Base-by-base conservation (phyloP, 2,113 vertebrate genomes). In the Syngnathus floridae region DNA sequence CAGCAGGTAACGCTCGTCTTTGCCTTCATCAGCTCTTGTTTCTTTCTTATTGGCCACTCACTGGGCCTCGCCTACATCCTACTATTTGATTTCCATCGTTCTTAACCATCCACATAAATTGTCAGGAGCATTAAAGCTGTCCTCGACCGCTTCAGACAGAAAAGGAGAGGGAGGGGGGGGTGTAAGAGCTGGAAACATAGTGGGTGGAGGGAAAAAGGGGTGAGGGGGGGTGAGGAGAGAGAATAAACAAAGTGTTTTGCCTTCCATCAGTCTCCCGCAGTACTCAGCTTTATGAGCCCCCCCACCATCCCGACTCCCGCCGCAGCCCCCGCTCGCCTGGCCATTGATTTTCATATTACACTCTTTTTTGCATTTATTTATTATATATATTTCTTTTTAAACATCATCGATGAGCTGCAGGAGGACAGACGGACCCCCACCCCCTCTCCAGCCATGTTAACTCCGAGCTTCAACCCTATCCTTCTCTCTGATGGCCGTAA, bases 301-400 rank as follows among this genome's bases (percentile, higher is more conserved):
- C 57, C 12, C 59, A 26, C 38, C 38, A 8, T 36, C 59, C 40
- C 80, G 72, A 79, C 77, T 87, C 82, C 82, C 83, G 78, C 77
- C 69, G 35, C 73, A 75, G 78, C 81, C 78, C 83, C 85, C 68
- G 57, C 84, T 61, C 40, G 77, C 75, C 70, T 31, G 68, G 65
- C 77, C 87, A 91, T 90, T 90, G 90, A 91, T 92, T 92, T 91
- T 91, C 88, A 91, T 91, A 90, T 91, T 90, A 90, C 76, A 85
- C 82, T 77, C 80, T 82, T 90, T 90, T 89, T 89, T 91, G 87
- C 87, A 90, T 91, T 89, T 91, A 90, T 93, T 92, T 93, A 92
- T 91, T 93, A 92, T 89, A 87, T 87, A 87, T 88, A 90, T 89
- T 88, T 90, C 87, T 91, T 92, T 92, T 91, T 91, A 89, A 93